These are phyloP conservation scores for Lacanobia wlatinum DNA, from an alignment of 2,888 invertebrate genomes.

Conservation along the genomic window DNA sequence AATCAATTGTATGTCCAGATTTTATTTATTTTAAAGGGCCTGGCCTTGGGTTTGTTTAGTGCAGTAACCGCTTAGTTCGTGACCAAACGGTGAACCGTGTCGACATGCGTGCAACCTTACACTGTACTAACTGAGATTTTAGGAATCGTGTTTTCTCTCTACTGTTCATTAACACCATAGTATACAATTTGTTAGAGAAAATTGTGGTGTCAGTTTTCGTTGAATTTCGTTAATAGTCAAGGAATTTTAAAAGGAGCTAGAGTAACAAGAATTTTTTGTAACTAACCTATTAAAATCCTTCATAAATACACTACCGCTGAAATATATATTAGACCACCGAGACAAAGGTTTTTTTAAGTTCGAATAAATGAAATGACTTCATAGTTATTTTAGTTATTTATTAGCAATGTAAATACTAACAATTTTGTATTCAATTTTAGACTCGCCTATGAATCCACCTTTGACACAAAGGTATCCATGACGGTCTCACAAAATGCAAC, in stretches of 20 bases:
- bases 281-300: background rate
- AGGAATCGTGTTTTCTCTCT: conserved; percentile 9
- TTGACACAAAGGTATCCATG: too few species aligned
- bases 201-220: background rate
- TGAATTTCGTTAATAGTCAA: too few species aligned
- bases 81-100: conserved; percentile 37
- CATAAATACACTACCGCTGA: background rate
- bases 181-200: background rate
- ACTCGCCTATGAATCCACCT: too few species aligned
- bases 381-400: too few species aligned
- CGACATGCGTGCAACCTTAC: conserved; percentile 22
- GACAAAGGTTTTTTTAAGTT: too few species aligned
- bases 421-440: too few species aligned
- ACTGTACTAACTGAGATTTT: conserved; percentile 16
- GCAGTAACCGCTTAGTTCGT: conserved; percentile 42
- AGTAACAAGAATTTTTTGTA: background rate
- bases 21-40: conserved; percentile 32
- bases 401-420: too few species aligned
- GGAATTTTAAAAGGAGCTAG: background rate
- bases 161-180: background rate
- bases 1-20: conserved; percentile 23
- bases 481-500: too few species aligned
- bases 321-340: too few species aligned
- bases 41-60: conserved; percentile 37
- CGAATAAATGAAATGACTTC: too few species aligned